These are phyloP conservation scores for Sipha flava DNA, from an alignment of 1,140 invertebrate genomes.

Conservation along the genomic window DNA sequence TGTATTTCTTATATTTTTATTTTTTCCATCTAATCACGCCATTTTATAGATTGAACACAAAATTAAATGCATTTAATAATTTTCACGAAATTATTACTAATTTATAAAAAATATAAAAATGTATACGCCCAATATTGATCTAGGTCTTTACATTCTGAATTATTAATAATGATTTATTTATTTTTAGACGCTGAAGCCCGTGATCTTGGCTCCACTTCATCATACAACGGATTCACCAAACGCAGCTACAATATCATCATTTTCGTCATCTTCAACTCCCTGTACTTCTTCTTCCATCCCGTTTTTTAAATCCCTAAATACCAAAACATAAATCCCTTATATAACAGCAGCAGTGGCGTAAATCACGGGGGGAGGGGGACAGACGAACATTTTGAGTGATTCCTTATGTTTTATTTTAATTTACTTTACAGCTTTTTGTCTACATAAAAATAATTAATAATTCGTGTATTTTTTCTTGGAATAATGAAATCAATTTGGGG, in stretches of 20 bases:
- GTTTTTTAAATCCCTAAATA: neutral
- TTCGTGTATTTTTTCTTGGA: neutral
- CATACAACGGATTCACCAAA: slow-evolving; percentile 10
- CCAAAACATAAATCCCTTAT: neutral
- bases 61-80: neutral
- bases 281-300: neutral
- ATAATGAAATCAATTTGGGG: neutral
- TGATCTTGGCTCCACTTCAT: neutral
- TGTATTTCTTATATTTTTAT: neutral
- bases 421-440: neutral
- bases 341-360: neutral
- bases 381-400: neutral
- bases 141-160: no score
- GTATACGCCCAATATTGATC: no score
- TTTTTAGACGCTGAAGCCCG: neutral
- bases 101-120: no score
- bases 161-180: no score
- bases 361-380: neutral
- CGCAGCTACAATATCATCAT: slow-evolving; percentile 16
- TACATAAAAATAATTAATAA: neutral
- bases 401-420: neutral
- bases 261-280: neutral
- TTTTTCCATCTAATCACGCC: neutral
- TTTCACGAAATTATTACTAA: no score
- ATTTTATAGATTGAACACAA: neutral